Evolutionary conservation across 2,113 vertebrate species (phyloP), one percentile per base, ranked within the genome.

Genomic region (Pantherophis guttatus): DNA sequence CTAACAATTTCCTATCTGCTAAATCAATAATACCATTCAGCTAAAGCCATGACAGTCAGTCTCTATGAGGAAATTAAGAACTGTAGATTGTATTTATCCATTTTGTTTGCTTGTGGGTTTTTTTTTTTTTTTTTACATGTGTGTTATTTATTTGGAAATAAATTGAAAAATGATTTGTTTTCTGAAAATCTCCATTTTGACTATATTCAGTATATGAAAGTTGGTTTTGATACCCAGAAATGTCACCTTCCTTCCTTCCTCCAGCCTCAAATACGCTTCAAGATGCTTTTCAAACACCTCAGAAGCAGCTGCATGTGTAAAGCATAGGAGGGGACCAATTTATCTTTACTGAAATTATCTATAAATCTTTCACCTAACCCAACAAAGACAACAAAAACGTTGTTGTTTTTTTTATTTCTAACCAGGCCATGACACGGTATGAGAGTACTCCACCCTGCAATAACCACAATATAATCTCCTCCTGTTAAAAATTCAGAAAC

Each of bases 401-500:
- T 92, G 92, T n/a, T n/a, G 59, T 55, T 55, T 92, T 65, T 65
- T 70, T 39, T 93, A 53, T 70, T 95, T 97, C 93, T 95, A 91
- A 62, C 26, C 0, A 86, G 50, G 19, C 9, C 9, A 88, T 50
- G 0, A 92, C 92, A 96, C 93, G 93, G 92, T 88, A 89, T 90
- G 81, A 94, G 81, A 94, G 95, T 58, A 96, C 97, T 62, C 96
- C 97, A 97, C 97, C 97, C 97, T 97, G 87, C 88, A 91, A 92
- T 95, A 95, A 97, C 97, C 97, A 97, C 96, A 97, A 93, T 94
- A 93, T 93, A 91, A 95, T 95, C 88, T 94, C 88, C 96, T 94
- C 85, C 93, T 95, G 89, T 29, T 93, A n/a, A 54, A 95, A 48
- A 50, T 58, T 94, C 95, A 91, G 91, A 86, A 85, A 24, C 92